A percentile compares a stretch with the other conserved stretches of the same genome.
Evolutionary conservation across 2,797 vertebrate genomes (phyloP).

Genomic region (Clarias pachynema): DNA sequence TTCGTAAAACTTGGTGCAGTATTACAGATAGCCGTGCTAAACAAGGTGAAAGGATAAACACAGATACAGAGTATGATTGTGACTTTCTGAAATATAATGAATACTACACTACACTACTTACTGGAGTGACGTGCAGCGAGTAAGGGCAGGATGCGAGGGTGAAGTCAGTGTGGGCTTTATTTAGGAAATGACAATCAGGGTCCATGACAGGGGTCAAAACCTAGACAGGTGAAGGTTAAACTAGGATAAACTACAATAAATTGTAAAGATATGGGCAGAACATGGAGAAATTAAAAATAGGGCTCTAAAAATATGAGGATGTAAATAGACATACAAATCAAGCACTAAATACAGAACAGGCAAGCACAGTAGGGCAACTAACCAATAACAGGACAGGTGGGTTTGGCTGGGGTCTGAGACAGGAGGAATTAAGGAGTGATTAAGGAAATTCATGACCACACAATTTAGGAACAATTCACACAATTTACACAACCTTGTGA

Average conservation of each 20-base stretch:
- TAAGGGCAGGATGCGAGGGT: neutral
- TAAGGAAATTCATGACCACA: neutral
- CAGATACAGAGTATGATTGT: neutral
- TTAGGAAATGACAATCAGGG: neutral
- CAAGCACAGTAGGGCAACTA: neutral
- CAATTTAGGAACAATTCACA: neutral
- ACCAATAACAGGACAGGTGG: neutral
- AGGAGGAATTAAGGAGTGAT: neutral
- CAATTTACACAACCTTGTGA: neutral
- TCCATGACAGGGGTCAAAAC: neutral
- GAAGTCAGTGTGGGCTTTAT: neutral
- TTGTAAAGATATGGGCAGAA: neutral
- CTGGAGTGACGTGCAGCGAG: neutral
- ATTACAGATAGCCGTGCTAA: neutral
- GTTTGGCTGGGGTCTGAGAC: neutral
- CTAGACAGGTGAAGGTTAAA: neutral
- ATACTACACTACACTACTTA: neutral
- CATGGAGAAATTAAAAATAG: neutral
- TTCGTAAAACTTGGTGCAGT: constrained; percentile 26
- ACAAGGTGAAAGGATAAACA: neutral
- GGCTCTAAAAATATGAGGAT: neutral
- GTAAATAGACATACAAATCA: neutral
- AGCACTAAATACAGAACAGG: neutral
- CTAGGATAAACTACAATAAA: neutral
- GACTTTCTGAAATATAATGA: neutral